A percentile compares a stretch with the other conserved stretches of the same genome.
Conservation (phyloP, 1,140 invertebrate species). For the Drosophila tristis region DNA sequence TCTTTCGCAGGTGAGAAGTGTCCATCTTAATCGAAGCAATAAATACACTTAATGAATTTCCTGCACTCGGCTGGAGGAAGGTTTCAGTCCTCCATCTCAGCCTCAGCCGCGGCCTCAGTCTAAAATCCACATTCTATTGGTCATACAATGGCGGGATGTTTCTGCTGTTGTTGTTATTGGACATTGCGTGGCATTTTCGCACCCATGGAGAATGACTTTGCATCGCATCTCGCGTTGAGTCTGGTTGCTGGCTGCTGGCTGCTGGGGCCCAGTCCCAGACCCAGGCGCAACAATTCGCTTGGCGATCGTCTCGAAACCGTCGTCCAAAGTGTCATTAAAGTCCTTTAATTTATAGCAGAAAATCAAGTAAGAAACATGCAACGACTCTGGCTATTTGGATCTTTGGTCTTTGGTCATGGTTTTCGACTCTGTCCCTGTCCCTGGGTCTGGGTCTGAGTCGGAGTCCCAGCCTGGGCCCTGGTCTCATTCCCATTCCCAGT, state of each 20-base stretch:
- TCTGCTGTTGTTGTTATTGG: constrained; percentile 40
- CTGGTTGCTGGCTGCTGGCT: constrained; percentile 10
- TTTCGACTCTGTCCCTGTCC: constrained; percentile 44
- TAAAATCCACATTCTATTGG: constrained; percentile 72
- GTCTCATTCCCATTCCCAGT: constrained; percentile 30
- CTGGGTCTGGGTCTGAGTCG: constrained; percentile 6
- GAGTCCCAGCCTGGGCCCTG: constrained; percentile 15
- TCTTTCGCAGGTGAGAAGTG: constrained; percentile 78
- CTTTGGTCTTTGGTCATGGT: constrained; percentile 51
- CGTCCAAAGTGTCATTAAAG: constrained; percentile 81
- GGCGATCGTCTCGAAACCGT: constrained; percentile 58
- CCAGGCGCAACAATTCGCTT: constrained; percentile 71
- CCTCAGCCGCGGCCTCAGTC: constrained; percentile 27
- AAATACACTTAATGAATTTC: constrained; percentile 83
- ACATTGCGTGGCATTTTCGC: constrained; percentile 81
- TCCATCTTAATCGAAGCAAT: constrained; percentile 82
- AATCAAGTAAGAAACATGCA: constrained; percentile 82
- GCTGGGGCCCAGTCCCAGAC: constrained; percentile 46
- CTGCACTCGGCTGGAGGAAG: constrained; percentile 65
- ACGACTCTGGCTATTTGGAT: constrained; percentile 63
- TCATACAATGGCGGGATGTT: constrained; percentile 64
- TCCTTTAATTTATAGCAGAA: constrained; percentile 83
- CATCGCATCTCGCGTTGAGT: constrained; percentile 27
- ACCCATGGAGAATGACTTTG: constrained; percentile 68
- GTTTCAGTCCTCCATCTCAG: constrained; percentile 24